Evolutionary conservation across 2,797 vertebrate genomes (phyloP), one percentile per base, ranked within the genome.

Genomic region (Lindbergichthys nudifrons): DNA sequence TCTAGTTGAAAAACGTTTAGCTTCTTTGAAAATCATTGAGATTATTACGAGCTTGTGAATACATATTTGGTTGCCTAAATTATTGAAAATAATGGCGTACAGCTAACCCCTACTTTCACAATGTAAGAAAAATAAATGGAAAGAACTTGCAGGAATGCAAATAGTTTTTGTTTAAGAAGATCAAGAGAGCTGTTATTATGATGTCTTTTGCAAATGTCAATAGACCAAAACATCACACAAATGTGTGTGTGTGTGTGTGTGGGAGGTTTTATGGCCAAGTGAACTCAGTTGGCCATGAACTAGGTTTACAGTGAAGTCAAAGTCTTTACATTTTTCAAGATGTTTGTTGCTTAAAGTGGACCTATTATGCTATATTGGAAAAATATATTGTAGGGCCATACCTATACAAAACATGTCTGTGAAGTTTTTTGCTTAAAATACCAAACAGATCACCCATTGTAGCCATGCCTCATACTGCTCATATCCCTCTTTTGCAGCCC

Each of bases 191-290:
- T 43, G 26, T 53, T 32, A 41, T 60, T 30, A 52, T 47, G n/a
- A 56, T 21, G 16, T 1, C 39, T 41, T 36, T 41, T 48, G n/a
- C 12, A 43, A 59, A 73, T 36, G 41, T 46, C 52, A 74, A 10
- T 26, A 18, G 14, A 41, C 52, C 15, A 45, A 65, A 68, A 51
- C 65, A 56, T 65, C 42, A 46, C 8, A 71, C 19, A 45, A n/a
- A n/a, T 54, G 36, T 19, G n/a, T 50, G 32, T 53, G 30, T 54
- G 39, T 19, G n/a, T 45, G 36, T 54, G 30, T 59, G 42, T 11
- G n/a, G 26, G 50, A 43, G 48, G 30, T 72, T 23, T 64, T 30
- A 61, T 9, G 14, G 19, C 10, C 12, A 12, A 26, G 64, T 60
- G 42, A 59, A 75, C 16, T 50, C 14, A 46, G 3, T 6, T 19